Base-by-base conservation (phyloP, 2,888 invertebrate species). In the Euplexia lucipara region DNA sequence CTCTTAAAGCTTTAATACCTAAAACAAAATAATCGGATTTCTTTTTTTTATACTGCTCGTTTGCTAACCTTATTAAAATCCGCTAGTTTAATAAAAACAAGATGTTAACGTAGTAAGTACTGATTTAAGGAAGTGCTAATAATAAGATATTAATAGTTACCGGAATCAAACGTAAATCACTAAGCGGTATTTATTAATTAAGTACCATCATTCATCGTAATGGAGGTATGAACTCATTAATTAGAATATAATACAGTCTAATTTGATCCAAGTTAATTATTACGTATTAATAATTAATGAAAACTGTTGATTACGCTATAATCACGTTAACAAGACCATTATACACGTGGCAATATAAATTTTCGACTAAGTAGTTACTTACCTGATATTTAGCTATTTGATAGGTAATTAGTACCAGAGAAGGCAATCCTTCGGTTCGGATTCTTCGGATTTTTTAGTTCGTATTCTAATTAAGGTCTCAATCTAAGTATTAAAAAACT, bases 281-380 rank as follows among this genome's bases (percentile, higher is more conserved):
- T 4, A 16, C 14, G 22, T 30, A 52, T 37, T 42, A 39, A 42
- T 39, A 37, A 34, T 20, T 14, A 57, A 66, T 57, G 20, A 30
- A 48, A 52, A 39, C 37, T 5, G 51, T 18, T 73, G 52, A 65
- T 73, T 45, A 30, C 3, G 9, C 3, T 18, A 26, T 47, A 51
- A 47, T 41, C 1, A 56, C 22, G 20, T n/a, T 45, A 39, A 16
- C 20, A 18, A 9, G 14, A 12, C 26, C 10, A 51, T 41, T 54
- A 18, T 7, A n/a, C 10, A 41, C 26, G 26, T 26, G 10, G 26
- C 30, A 16, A 20, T 49, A 47, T 64, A 18, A 65, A 65, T 73
- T 56, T 45, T 12, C 2, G 16, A 49, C n/a, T n/a, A n/a, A n/a
- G n/a, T n/a, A n/a, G n/a, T 34, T 42, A 44, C 37, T 34, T 34